Base-by-base conservation (phyloP, 2,888 invertebrate genomes). In the Lacanobia wlatinum region DNA sequence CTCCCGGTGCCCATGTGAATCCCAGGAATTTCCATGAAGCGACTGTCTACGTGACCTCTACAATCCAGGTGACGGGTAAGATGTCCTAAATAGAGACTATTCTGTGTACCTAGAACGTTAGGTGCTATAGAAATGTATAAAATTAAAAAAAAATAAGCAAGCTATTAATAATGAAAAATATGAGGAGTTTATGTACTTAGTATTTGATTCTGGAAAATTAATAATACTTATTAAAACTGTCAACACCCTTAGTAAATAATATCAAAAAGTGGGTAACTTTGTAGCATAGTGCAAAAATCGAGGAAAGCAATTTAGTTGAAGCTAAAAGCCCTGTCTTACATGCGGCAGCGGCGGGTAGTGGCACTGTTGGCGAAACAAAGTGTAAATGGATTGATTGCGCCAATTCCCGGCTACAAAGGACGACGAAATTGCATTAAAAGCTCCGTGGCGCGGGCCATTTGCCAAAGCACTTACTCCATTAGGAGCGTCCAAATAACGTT, bases 361-460 rank as follows among this genome's bases (percentile, higher is more conserved):
- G 83, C 90, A 88, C 91, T 94, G 94, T 94, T 95, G 93, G 93
- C 94, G 96, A 96, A 96, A 96, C 96, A 96, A 95, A 96, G 96
- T 95, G 96, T 95, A 96, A 96, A 96, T 96, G 96, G 95, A 96
- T 95, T 96, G 96, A 96, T 96, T 96, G 96, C 94, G 92, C 93
- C 96, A 96, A 96, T 96, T 96, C 92, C 89, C 88, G 87, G 84
- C 87, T 94, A 96, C 96, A 96, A 96, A 96, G 96, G 96, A 94
- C 92, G 88, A 87, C 70, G 88, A 94, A 95, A 96, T 96, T 95
- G 94, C 93, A 96, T 96, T 96, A 96, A 96, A 96, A 95, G 95
- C 95, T 93, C 92, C 94, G 94, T 92, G 93, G 94, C 95, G 89
- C 93, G 92, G 91, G 92, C 96, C 95, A 95, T 95, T 96, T 95